Base-by-base conservation (phyloP, 2,113 vertebrate species). In the Silurus glanis region DNA sequence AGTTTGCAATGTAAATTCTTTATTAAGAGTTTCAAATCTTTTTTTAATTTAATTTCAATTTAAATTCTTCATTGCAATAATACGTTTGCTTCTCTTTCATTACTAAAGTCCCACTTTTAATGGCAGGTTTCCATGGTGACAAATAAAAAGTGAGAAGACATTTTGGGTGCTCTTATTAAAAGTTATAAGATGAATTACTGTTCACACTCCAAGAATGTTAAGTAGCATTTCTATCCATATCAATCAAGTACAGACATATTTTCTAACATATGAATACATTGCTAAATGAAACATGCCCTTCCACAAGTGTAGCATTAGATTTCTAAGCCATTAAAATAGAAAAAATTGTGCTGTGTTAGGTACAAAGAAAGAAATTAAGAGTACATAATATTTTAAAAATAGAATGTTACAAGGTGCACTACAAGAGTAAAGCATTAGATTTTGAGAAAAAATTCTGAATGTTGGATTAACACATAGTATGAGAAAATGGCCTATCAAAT, bases 61-160 rank as follows among this genome's bases (percentile, higher is more conserved):
- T 86, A 47, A 86, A 82, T 79, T 56, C 61, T 74, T 74, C 47
- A 25, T 72, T 59, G 55, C 61, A 67, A 71, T 75, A 83, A 85
- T 59, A 85, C 85, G 16, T 69, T 37, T 37, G 2, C 59, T 80
- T 55, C 49, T 64, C 72, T 47, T 80, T 58, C 58, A 47, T 80
- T 61, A 67, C 47, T 66, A 37, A 37, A 37, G 37, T 37, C 37
- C 1, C 2, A 7, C 86, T 83, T 90, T 88, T 82, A 66, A 81
- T 84, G 75, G n/a, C 71, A 87, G 82, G 91, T 91, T 88, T 89
- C 90, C 89, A 91, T 88, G 86, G 89, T 80, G 86, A 91, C 82
- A 61, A 88, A 86, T 86, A 87, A 86, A 80, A 88, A 85, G 80
- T 45, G 17, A 72, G 72, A 69, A 84, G 80, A 75, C 47, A 72